Conservation (phyloP, 2,888 invertebrate genomes). For the Spilosoma lubricipeda region DNA sequence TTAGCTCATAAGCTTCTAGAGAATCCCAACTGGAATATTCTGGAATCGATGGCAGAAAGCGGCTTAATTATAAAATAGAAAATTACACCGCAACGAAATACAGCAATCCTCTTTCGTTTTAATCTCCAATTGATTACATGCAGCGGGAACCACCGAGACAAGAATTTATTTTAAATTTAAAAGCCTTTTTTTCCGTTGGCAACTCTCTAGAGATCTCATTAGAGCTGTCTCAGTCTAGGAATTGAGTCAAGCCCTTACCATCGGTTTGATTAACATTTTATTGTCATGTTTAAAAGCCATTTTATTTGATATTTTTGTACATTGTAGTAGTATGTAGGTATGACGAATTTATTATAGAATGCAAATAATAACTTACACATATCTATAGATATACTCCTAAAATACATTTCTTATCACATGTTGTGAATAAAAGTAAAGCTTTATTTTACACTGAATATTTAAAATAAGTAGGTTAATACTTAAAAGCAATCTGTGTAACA, state of each 20-base stretch:
- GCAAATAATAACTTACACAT: neutral
- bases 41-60: constrained; percentile 43
- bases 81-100: constrained; percentile 51
- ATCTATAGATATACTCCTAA: neutral
- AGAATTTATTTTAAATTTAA: constrained; percentile 74
- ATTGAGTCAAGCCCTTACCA: constrained; percentile 35
- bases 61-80: constrained; percentile 59
- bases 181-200: constrained; percentile 64
- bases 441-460: neutral
- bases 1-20: constrained; percentile 17
- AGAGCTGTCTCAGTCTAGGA: constrained; percentile 50
- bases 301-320: constrained; percentile 12
- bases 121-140: constrained; percentile 75
- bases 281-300: constrained; percentile 42
- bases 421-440: neutral
- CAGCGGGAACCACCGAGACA: constrained; percentile 53
- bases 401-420: neutral
- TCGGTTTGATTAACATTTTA: constrained; percentile 46
- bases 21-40: constrained; percentile 20
- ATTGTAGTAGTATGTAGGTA: neutral
- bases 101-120: constrained; percentile 66
- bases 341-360: neutral
- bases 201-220: constrained; percentile 74
- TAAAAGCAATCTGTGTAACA: neutral
- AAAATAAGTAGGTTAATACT: neutral